Evolutionary conservation across 2,797 vertebrate species (phyloP).

Genomic region (Gallinago nigripennis): DNA sequence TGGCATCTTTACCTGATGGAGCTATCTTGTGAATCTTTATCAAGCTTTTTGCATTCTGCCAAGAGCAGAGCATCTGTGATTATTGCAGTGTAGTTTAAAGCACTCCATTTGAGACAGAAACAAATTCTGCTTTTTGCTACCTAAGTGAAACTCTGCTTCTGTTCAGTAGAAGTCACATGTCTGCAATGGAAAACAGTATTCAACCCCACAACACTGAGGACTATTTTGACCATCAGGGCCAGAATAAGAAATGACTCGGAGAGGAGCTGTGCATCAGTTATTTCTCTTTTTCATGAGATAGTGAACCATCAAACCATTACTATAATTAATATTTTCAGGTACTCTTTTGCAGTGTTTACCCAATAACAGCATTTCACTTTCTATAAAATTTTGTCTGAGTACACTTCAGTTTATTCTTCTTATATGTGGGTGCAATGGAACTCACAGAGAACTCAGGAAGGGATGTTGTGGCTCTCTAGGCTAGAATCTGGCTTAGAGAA

Average conservation of each 20-base stretch:
- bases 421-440: background rate
- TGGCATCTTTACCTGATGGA: constrained; percentile 22
- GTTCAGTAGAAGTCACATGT: background rate
- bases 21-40: constrained; percentile 24
- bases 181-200: background rate
- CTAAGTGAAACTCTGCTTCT: background rate
- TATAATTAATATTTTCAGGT: background rate
- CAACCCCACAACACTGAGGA: background rate
- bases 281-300: background rate
- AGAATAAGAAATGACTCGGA: background rate
- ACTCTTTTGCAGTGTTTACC: background rate
- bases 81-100: constrained; percentile 11
- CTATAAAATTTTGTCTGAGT: background rate
- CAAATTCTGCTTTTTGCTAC: background rate
- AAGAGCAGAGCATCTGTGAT: constrained; percentile 62
- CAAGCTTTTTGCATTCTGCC: constrained; percentile 48
- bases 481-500: background rate
- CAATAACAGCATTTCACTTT: background rate
- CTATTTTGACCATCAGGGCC: background rate
- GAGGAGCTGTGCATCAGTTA: background rate
- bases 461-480: background rate
- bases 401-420: background rate
- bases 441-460: background rate
- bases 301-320: background rate
- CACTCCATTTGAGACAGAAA: background rate